Evolutionary conservation across 2,113 vertebrate genomes (phyloP), one percentile per base, ranked within the genome.

Genomic region (Calidris pugnax): DNA sequence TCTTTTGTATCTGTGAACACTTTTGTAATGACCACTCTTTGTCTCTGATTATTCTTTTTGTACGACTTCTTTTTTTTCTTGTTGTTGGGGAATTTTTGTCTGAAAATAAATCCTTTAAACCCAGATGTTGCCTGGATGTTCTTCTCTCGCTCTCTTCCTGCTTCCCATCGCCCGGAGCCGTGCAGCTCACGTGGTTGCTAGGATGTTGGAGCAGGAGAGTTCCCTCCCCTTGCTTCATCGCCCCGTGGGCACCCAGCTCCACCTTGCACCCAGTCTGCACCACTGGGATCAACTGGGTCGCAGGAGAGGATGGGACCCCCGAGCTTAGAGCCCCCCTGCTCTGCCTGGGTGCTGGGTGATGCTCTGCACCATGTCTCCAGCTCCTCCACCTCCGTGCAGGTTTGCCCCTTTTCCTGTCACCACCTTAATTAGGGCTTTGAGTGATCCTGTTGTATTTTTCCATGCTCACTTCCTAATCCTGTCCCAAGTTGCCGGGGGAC

Each of bases 31-130:
- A 96, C 69, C 84, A 62, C 77, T 77, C 81, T 84, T 84, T 47
- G 50, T 90, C 68, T 93, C 43, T 43, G 33, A 30, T 77, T 33
- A 2, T n/a, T 78, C 50, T 66, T 96, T 96, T 95, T 84, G 57
- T 94, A 96, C 1, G 0, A 68, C 41, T 59, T 78, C 26, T 87
- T 30, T 16, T 60, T 71, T 82, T 30, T 47, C 39, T 41, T 21
- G 9, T 87, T 30, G 18, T 66, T 63, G 80, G 47, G 56, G 14
- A 68, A 13, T 22, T 77, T 60, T 76, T 67, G 47, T 63, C 84
- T 15, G 35, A 47, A 43, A 97, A 96, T 96, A 97, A 96, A 95
- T 47, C 19, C 91, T 76, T 87, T 14, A 24, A 66, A 30, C 15
- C 18, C n/a, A 69, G 15, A 5, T 8, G 35, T 18, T 55, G 60